Percentiles rank a stretch among this genome's conserved stretches.
Conservation (phyloP, 2,888 invertebrate genomes). For the Diplazon laetatorius region DNA sequence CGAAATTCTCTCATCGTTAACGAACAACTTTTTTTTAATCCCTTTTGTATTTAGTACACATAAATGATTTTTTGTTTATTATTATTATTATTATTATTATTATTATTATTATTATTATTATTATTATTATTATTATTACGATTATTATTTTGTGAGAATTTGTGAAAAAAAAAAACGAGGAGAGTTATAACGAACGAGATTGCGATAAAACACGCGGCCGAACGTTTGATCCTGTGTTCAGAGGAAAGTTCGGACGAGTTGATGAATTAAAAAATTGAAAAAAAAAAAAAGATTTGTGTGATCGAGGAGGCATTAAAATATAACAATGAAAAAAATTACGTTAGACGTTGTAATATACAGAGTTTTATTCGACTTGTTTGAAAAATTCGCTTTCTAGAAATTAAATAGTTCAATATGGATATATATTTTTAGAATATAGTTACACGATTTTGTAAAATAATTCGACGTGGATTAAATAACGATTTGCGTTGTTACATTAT, state of each 20-base stretch:
- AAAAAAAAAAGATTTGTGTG: too few species aligned
- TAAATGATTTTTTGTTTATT: too few species aligned
- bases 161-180: slow-evolving; percentile 50
- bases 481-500: slow-evolving; percentile 19
- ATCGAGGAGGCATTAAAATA: slow-evolving; percentile 25
- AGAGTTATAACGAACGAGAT: slow-evolving; percentile 67
- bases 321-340: neutral
- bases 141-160: too few species aligned
- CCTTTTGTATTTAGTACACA: too few species aligned
- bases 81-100: too few species aligned
- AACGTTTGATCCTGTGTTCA: slow-evolving; percentile 80
- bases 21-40: neutral
- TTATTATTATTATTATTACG: neutral
- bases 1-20: slow-evolving; percentile 28
- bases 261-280: slow-evolving; percentile 20
- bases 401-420: neutral
- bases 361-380: slow-evolving; percentile 1
- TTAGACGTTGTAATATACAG: slow-evolving; percentile 13
- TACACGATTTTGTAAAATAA: neutral
- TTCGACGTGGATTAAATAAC: neutral
- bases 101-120: neutral
- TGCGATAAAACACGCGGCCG: slow-evolving; percentile 37
- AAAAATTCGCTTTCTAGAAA: neutral
- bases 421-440: too few species aligned
- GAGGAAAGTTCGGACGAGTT: slow-evolving; percentile 71